Evolutionary conservation across 2,113 vertebrate genomes (phyloP).

Genomic region (Tringa solitaria): DNA sequence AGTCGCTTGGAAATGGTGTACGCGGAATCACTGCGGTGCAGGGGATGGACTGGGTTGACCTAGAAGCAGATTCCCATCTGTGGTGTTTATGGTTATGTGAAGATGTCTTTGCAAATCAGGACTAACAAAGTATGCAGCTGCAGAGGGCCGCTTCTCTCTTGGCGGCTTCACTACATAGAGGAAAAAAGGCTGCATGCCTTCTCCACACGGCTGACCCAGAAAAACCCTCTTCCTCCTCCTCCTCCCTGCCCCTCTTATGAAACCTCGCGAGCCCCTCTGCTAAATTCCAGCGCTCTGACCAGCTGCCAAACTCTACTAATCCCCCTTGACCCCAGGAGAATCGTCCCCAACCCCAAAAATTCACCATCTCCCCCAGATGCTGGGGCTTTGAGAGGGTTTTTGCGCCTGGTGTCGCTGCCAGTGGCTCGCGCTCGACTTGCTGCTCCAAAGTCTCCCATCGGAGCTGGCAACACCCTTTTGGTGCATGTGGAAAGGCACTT

Average conservation of each 20-base stretch:
- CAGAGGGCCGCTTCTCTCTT: background rate
- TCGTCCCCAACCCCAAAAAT: slow-evolving; percentile 53
- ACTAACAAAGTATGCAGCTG: slow-evolving; percentile 31
- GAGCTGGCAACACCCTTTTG: slow-evolving; percentile 33
- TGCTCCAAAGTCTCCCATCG: background rate
- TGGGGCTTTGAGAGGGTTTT: background rate
- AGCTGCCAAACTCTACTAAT: slow-evolving; percentile 55
- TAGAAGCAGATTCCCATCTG: slow-evolving; percentile 53
- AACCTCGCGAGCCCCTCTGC: slow-evolving; percentile 1
- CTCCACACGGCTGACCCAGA: slow-evolving; percentile 43
- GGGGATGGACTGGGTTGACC: slow-evolving; percentile 42
- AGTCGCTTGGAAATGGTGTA: background rate
- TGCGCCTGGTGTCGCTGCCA: background rate
- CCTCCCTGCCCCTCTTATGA: background rate
- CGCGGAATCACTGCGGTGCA: background rate
- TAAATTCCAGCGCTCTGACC: background rate
- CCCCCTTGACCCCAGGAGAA: slow-evolving; percentile 24
- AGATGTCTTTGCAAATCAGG: slow-evolving; percentile 54
- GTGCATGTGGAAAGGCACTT: background rate
- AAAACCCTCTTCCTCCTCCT: background rate
- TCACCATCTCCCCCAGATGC: background rate
- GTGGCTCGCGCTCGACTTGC: slow-evolving; percentile 14
- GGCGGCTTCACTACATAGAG: background rate
- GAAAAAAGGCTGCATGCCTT: background rate
- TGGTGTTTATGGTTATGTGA: slow-evolving; percentile 43